These are phyloP conservation scores for Centropus bengalensis DNA, from an alignment of 2,113 vertebrate genomes.

Conservation along the genomic window DNA sequence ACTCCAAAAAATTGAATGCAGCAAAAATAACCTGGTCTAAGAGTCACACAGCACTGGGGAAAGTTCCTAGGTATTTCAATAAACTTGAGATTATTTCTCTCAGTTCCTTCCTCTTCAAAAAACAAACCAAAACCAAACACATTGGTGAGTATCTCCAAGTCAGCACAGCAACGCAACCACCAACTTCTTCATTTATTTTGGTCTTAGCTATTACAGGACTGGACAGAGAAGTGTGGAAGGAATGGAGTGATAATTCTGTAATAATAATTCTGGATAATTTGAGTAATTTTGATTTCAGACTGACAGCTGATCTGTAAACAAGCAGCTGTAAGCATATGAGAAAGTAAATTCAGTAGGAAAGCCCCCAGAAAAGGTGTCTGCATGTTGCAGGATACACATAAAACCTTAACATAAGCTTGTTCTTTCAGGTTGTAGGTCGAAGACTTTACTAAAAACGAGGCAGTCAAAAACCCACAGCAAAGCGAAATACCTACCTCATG, in stretches of 20 bases:
- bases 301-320: neutral
- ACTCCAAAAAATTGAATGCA: neutral
- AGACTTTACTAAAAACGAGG: neutral
- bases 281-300: neutral
- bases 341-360: neutral
- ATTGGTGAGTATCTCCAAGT: accelerated
- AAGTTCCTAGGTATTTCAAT: neutral
- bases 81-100: neutral
- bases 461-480: neutral
- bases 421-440: neutral
- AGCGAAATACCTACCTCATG: neutral
- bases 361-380: neutral
- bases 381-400: neutral
- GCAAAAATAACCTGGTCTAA: neutral
- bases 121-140: neutral
- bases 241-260: neutral
- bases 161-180: neutral
- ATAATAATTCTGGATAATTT: neutral
- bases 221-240: neutral
- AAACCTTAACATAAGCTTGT: neutral
- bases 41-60: neutral
- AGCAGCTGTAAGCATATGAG: neutral
- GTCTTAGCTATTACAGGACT: neutral
- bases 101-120: neutral
- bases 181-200: neutral